phyloP scores from a whole-genome alignment of 2,888 invertebrate genomes.

The Thymelicus acteon region DNA sequence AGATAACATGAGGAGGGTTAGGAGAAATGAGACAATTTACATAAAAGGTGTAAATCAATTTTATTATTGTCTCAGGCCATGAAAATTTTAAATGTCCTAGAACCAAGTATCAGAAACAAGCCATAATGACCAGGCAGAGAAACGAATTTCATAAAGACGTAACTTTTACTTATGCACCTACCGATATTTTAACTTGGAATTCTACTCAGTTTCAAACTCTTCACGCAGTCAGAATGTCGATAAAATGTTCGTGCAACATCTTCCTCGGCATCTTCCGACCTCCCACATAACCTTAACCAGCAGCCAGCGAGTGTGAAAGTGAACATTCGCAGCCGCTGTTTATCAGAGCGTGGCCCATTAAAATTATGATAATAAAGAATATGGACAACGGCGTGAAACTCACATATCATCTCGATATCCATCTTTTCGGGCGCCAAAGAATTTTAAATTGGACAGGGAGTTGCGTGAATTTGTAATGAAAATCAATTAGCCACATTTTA shows the following conservation, averaged over 20 bases:
- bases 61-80: no score
- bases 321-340: slow-evolving; percentile 49
- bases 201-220: no score
- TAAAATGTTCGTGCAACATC: slow-evolving; percentile 4
- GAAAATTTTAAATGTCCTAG: no score
- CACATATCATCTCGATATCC: not conserved
- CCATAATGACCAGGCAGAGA: no score
- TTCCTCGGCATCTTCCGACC: slow-evolving; percentile 15
- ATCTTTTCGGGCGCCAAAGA: not conserved
- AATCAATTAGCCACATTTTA: no score
- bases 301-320: slow-evolving; percentile 65
- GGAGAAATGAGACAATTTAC: no score
- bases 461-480: no score
- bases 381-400: slow-evolving; percentile 12
- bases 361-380: slow-evolving; percentile 43
- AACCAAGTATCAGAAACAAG: not conserved
- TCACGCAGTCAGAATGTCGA: not conserved
- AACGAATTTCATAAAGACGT: no score
- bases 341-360: slow-evolving; percentile 69
- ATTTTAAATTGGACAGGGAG: not conserved
- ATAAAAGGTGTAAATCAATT: no score
- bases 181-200: no score
- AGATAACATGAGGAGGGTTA: no score
- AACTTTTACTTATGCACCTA: no score
- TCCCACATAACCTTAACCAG: slow-evolving; percentile 51